Evolutionary conservation across 2,797 vertebrate species (phyloP).

Genomic region (Austrolebias charrua): DNA sequence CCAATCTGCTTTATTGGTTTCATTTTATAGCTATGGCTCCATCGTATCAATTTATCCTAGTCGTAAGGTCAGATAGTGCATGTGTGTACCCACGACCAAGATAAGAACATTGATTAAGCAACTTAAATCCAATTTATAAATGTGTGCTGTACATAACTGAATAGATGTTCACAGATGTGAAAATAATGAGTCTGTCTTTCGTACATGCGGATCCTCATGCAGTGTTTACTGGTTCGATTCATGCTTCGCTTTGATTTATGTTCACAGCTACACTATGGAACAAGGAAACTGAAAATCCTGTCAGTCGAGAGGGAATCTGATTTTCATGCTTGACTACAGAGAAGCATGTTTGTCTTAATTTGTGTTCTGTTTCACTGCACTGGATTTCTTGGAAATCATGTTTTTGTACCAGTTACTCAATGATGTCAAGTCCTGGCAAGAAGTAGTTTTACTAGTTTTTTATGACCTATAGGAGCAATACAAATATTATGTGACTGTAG

Average conservation of each 20-base stretch:
- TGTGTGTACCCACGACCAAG: conserved; percentile 20
- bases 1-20: conserved; percentile 23
- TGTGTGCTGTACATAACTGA: neutral
- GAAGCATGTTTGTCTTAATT: neutral
- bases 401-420: neutral
- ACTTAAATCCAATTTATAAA: conserved; percentile 3
- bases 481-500: too few relatives aligned
- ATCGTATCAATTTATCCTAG: conserved; percentile 36
- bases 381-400: neutral
- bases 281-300: conserved; percentile 3
- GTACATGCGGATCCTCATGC: conserved; percentile 14
- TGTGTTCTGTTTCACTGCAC: conserved; percentile 3
- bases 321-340: conserved; percentile 24
- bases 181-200: conserved; percentile 11
- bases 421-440: neutral
- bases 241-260: conserved; percentile 7
- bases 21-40: conserved; percentile 19
- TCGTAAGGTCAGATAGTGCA: conserved; percentile 58
- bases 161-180: neutral
- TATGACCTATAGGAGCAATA: too few relatives aligned
- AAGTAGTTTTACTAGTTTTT: too few relatives aligned
- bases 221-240: conserved; percentile 9
- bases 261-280: neutral
- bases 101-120: conserved; percentile 36
- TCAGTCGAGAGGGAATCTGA: conserved; percentile 14